Evolutionary conservation across 1,140 invertebrate species (phyloP).

Genomic region (Pseudobourletiella spinata): DNA sequence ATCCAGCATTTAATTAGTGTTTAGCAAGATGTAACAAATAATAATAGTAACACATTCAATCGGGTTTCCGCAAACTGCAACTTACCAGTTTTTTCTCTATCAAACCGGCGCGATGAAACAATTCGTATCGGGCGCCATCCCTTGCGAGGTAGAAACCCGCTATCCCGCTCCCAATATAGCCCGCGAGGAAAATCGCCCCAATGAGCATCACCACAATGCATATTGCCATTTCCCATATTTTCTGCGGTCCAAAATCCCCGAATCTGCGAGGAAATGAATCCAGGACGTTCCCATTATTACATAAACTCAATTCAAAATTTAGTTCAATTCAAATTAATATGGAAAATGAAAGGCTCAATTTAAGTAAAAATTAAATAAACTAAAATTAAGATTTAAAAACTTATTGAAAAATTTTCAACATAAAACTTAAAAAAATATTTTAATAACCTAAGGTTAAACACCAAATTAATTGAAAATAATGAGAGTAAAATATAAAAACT

Average conservation of each 20-base stretch:
- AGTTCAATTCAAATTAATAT: no score
- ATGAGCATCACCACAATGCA: slow-evolving; percentile 27
- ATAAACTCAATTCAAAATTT: no score
- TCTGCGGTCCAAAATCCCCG: slow-evolving; percentile 15
- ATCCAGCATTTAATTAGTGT: no score
- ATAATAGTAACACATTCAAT: no score
- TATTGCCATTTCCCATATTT: slow-evolving; percentile 19
- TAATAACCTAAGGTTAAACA: no score
- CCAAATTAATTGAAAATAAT: no score
- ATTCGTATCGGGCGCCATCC: slow-evolving; percentile 33
- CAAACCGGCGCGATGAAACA: slow-evolving; percentile 19
- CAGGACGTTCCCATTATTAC: no score
- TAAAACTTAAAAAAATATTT: slow-evolving; percentile 21
- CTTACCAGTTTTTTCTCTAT: slow-evolving; percentile 16
- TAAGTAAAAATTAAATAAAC: background rate
- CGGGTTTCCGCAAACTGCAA: no score
- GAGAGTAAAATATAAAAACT: no score
- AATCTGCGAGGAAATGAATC: slow-evolving; percentile 8
- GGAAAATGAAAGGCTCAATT: background rate
- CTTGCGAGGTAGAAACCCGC: slow-evolving; percentile 16
- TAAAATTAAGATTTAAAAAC: background rate
- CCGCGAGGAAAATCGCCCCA: slow-evolving; percentile 21
- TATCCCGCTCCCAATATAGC: slow-evolving; percentile 19
- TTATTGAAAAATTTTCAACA: slow-evolving; percentile 8
- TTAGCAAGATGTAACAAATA: no score